Base-by-base conservation (phyloP, 2,888 invertebrate genomes). In the Euphydryas editha region DNA sequence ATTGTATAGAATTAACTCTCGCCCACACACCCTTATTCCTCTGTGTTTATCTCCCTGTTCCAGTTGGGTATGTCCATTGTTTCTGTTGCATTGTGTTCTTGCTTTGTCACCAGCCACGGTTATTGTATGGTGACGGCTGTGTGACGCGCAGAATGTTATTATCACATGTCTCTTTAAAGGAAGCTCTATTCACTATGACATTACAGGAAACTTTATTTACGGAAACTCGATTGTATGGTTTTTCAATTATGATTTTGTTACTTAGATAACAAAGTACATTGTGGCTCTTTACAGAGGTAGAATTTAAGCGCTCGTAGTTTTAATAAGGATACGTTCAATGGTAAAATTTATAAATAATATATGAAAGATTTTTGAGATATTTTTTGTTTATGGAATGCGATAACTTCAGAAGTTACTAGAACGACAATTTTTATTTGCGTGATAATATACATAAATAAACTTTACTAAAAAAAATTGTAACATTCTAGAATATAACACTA, bases 31-130 rank as follows among this genome's bases (percentile, higher is more conserved):
- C 73, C 75, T 75, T 74, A 65, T 49, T 59, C 24, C n/a, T n/a
- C n/a, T 24, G 24, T 15, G 51, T 30, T 30, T 30, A 30, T 30
- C 30, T 30, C 8, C 51, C 24, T 59, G 49, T 58, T 20, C 57
- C 18, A 58, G 63, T 63, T 65, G 63, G 46, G 73, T 72, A 74
- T 70, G 67, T 60, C 63, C 67, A 71, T 76, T 76, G 77, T 77
- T 73, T 75, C 55, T 44, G 42, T 30, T 42, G 51, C 61, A 42
- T 51, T 42, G 62, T 63, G 36, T 37, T 24, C 54, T 51, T 8
- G 54, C 54, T 36, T 54, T 61, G 61, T 61, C 54, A 57, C n/a
- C 36, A 13, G 39, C 55, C 20, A 62, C 57, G 69, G 70, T 64
- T 68, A 69, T 71, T 72, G 71, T 70, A 36, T 55, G 44, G 54